Evolutionary conservation across 2,888 invertebrate genomes (phyloP).

Genomic region (Agrochola litura): DNA sequence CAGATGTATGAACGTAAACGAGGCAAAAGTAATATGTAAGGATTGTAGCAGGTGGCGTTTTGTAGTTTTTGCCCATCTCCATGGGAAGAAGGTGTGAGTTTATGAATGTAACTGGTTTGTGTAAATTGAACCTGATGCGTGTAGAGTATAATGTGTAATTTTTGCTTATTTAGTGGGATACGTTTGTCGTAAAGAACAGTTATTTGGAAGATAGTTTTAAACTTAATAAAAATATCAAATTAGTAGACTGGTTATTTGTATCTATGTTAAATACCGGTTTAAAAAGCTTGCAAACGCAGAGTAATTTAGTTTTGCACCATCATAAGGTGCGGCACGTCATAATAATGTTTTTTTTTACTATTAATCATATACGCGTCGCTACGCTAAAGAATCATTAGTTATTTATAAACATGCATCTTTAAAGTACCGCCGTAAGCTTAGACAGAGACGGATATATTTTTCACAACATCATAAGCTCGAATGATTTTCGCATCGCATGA

Average conservation of each 20-base stretch:
- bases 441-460: slow-evolving; percentile 24
- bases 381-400: slow-evolving; percentile 3
- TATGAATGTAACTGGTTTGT: neutral
- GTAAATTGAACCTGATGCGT: neutral
- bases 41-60: neutral
- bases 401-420: slow-evolving; percentile 28
- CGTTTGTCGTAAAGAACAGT: neutral
- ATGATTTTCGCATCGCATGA: slow-evolving; percentile 41
- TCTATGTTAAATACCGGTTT: neutral
- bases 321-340: slow-evolving; percentile 35
- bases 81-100: neutral
- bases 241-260: neutral
- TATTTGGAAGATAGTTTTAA: neutral
- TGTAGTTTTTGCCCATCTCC: neutral
- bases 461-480: neutral
- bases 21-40: neutral
- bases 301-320: slow-evolving; percentile 6
- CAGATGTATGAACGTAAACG: neutral
- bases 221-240: neutral
- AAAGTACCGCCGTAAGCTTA: slow-evolving; percentile 5
- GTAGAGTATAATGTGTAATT: neutral
- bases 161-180: neutral
- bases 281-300: neutral
- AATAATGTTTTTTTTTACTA: neutral
- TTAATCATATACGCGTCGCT: slow-evolving; percentile 39